Evolutionary conservation across 1,140 invertebrate genomes (phyloP).

Genomic region (Listronotus bonariensis): DNA sequence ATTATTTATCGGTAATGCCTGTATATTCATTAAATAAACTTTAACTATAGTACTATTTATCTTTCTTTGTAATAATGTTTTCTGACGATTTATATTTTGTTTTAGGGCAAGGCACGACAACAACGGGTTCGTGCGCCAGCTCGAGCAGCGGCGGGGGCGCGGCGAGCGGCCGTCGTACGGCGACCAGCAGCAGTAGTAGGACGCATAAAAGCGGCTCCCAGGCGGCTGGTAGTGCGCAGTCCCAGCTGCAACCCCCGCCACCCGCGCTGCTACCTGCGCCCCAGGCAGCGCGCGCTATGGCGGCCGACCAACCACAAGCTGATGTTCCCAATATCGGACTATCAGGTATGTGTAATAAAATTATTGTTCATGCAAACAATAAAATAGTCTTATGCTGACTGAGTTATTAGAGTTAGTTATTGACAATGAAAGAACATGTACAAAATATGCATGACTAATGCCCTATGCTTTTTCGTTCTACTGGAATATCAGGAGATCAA

Average conservation of each 20-base stretch:
- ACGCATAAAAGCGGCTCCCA: constrained; percentile 51
- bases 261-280: constrained; percentile 31
- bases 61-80: neutral
- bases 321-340: constrained; percentile 52
- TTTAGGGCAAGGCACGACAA: constrained; percentile 56
- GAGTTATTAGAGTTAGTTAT: too few relatives aligned
- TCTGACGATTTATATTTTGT: neutral
- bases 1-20: too few relatives aligned
- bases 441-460: too few relatives aligned
- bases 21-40: too few relatives aligned
- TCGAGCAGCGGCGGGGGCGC: constrained; percentile 57
- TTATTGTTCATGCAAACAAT: too few relatives aligned
- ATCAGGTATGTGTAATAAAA: constrained; percentile 39
- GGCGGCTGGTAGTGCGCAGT: constrained; percentile 44
- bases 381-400: too few relatives aligned
- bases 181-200: constrained; percentile 46
- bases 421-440: too few relatives aligned
- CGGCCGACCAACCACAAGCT: constrained; percentile 48
- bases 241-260: constrained; percentile 35
- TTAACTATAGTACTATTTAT: too few relatives aligned
- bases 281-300: constrained; percentile 34
- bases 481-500: too few relatives aligned
- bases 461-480: too few relatives aligned
- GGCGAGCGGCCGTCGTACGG: constrained; percentile 42
- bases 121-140: constrained; percentile 78